These are phyloP conservation scores for Fulica atra DNA, from an alignment of 2,113 vertebrate species.

Conservation along the genomic window DNA sequence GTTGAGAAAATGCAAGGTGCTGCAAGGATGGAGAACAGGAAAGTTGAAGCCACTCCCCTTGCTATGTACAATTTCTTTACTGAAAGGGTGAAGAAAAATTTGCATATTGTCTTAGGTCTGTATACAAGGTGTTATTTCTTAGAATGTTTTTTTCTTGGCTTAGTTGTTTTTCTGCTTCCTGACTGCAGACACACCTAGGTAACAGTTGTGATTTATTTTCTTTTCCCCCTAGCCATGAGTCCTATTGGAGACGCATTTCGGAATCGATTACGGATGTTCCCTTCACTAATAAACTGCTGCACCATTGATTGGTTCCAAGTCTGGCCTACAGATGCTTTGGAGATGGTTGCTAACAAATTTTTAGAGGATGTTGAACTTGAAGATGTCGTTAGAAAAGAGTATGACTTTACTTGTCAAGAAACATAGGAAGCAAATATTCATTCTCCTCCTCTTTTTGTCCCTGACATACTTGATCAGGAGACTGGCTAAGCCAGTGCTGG, in stretches of 20 bases:
- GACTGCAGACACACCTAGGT: neutral
- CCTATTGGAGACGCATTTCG: constrained; percentile 93
- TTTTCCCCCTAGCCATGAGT: constrained; percentile 83
- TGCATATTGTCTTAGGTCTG: constrained; percentile 90
- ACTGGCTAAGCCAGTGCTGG: neutral
- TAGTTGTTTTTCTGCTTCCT: neutral
- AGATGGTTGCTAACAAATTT: constrained; percentile 93
- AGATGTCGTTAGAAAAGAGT: constrained; percentile 80
- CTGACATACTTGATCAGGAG: neutral
- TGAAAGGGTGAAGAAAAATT: constrained; percentile 88
- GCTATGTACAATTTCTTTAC: constrained; percentile 91
- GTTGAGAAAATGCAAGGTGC: constrained; percentile 87
- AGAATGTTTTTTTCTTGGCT: neutral
- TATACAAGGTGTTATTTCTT: neutral
- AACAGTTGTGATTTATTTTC: neutral
- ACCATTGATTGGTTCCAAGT: constrained; percentile 95
- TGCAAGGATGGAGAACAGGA: constrained; percentile 81
- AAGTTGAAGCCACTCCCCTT: constrained; percentile 83
- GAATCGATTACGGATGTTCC: constrained; percentile 92
- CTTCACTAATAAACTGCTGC: constrained; percentile 94
- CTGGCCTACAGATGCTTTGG: constrained; percentile 92
- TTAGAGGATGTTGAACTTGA: constrained; percentile 89
- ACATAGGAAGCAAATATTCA: neutral
- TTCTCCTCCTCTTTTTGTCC: rapidly evolving
- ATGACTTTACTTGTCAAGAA: constrained; percentile 47